Evolutionary conservation across 2,888 invertebrate genomes (phyloP).

Genomic region (Antitype chi): DNA sequence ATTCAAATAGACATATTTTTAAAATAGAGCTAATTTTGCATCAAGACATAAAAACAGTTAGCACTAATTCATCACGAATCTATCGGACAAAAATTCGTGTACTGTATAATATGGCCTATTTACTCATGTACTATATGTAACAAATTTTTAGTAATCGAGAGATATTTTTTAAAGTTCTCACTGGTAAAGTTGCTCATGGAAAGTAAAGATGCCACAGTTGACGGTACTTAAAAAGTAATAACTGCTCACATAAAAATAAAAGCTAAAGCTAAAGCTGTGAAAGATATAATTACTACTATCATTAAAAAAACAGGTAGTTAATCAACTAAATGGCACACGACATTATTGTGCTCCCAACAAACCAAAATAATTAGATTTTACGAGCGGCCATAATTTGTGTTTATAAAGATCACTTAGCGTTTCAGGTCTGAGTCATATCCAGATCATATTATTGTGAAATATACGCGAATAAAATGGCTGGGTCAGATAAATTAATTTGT

Average conservation of each 20-base stretch:
- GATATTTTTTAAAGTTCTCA: too few species aligned
- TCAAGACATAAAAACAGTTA: too few species aligned
- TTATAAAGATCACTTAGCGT: constrained; percentile 29
- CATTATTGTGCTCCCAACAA: constrained; percentile 6
- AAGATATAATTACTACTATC: background rate
- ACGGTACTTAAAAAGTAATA: background rate
- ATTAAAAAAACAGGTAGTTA: background rate
- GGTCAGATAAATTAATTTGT: constrained; percentile 3
- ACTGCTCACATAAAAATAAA: background rate
- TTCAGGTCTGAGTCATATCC: background rate
- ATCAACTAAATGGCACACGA: constrained; percentile 10
- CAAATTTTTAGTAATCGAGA: too few species aligned
- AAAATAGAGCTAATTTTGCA: too few species aligned
- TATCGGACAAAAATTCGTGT: too few species aligned
- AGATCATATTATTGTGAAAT: background rate
- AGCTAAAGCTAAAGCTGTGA: too few species aligned
- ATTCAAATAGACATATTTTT: too few species aligned
- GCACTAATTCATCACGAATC: too few species aligned
- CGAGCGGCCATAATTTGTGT: constrained; percentile 22
- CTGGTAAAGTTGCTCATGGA: too few species aligned
- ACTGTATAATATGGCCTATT: too few species aligned
- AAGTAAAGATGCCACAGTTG: too few species aligned
- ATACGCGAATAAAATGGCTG: constrained; percentile 2
- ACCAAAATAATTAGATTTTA: constrained; percentile 39
- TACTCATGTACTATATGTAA: too few species aligned